phyloP scores from a whole-genome alignment of 2,888 invertebrate genomes.

The Amphipyra berbera region DNA sequence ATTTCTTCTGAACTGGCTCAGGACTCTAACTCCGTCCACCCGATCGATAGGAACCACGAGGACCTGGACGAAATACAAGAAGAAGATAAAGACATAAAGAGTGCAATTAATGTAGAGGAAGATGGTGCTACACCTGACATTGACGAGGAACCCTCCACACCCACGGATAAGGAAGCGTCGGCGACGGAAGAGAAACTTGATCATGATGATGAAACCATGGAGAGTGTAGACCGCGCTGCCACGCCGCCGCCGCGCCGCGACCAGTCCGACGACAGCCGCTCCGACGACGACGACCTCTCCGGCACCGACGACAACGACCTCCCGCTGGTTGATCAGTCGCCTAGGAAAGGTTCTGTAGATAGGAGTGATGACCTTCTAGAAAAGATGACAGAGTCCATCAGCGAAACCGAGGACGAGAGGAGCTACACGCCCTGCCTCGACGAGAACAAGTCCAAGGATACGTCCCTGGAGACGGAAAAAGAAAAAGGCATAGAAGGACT shows the following conservation, averaged over 20 bases:
- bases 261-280: slow-evolving; percentile 18
- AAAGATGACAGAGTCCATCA: slow-evolving; percentile 91
- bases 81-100: slow-evolving; percentile 8
- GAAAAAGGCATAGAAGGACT: slow-evolving; percentile 90
- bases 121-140: slow-evolving; percentile 19
- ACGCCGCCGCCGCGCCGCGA: slow-evolving; percentile 9
- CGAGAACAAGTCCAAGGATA: slow-evolving; percentile 89
- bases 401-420: slow-evolving; percentile 91
- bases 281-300: slow-evolving; percentile 30
- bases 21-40: neutral
- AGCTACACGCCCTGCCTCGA: slow-evolving; percentile 94
- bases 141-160: slow-evolving; percentile 31
- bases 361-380: slow-evolving; percentile 66
- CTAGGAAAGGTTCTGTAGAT: slow-evolving; percentile 28
- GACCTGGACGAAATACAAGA: neutral
- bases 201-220: slow-evolving; percentile 38
- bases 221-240: slow-evolving; percentile 11
- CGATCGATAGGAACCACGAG: neutral
- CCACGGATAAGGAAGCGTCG: slow-evolving; percentile 13
- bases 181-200: slow-evolving; percentile 30
- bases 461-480: slow-evolving; percentile 76
- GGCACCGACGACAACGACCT: slow-evolving; percentile 38
- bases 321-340: slow-evolving; percentile 12
- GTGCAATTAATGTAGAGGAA: slow-evolving; percentile 6
- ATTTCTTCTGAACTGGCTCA: neutral